Conservation (phyloP, 1,140 invertebrate genomes). For the Drosophila auraria region DNA sequence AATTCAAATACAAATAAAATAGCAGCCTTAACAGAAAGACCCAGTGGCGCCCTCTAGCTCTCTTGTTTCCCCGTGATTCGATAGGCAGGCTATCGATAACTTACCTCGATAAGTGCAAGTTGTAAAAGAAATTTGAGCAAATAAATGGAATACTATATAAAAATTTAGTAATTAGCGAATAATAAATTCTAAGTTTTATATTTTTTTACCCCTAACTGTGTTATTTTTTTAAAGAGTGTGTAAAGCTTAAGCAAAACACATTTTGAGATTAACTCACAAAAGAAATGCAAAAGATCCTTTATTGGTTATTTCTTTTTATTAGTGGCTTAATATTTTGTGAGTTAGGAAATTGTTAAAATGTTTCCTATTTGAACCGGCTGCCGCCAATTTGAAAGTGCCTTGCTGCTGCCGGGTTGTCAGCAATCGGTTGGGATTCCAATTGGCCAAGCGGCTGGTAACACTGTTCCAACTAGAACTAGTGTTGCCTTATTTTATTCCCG, state of each 20-base stretch:
- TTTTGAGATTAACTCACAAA: too few species aligned
- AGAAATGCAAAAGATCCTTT: background rate
- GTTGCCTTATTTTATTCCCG: conserved; percentile 24
- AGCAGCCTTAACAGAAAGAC: background rate
- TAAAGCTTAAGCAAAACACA: too few species aligned
- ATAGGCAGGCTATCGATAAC: background rate
- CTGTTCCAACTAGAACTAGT: conserved; percentile 21
- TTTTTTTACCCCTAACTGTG: too few species aligned
- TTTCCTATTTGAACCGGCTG: background rate
- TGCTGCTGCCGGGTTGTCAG: background rate
- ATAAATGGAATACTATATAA: background rate
- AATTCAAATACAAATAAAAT: background rate
- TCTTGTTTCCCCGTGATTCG: too few species aligned
- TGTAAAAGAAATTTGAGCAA: background rate
- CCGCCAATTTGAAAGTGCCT: background rate
- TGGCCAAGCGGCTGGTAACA: conserved; percentile 8
- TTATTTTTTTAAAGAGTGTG: too few species aligned
- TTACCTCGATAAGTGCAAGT: background rate
- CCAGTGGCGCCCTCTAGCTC: background rate
- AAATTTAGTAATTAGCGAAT: background rate
- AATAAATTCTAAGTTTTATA: background rate
- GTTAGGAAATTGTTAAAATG: background rate
- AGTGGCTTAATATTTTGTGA: too few species aligned
- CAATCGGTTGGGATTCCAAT: background rate
- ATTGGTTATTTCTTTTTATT: too few species aligned